phyloP scores from a whole-genome alignment of 2,888 invertebrate species.

The Philereme transversata region DNA sequence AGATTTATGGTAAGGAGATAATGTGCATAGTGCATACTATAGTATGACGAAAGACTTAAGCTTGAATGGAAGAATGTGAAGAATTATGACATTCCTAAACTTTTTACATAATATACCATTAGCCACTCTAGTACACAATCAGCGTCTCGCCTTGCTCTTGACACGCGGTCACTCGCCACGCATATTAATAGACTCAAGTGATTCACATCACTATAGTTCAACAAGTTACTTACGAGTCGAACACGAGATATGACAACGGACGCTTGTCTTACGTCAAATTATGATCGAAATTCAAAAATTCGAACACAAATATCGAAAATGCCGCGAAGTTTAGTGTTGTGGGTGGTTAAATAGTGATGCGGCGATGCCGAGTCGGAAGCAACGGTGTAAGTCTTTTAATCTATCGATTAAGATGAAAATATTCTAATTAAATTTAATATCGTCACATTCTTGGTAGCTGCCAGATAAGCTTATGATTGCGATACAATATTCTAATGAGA shows the following conservation, averaged over 20 bases:
- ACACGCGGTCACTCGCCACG: conserved; percentile 79
- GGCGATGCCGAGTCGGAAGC: conserved; percentile 47
- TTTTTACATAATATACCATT: conserved; percentile 59
- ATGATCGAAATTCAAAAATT: conserved; percentile 40
- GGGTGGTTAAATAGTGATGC: conserved; percentile 49
- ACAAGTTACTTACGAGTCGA: conserved; percentile 64
- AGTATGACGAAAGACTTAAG: conserved; percentile 3
- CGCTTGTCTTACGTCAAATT: conserved; percentile 54
- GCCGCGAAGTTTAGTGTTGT: conserved; percentile 39
- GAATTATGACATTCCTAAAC: conserved; percentile 30
- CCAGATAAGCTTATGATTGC: conserved; percentile 3
- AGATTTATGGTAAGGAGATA: too few species aligned
- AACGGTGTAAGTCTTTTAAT: conserved; percentile 37
- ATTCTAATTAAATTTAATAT: conserved; percentile 22
- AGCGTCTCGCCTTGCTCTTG: conserved; percentile 75
- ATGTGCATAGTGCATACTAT: too few species aligned
- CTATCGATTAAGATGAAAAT: conserved; percentile 24
- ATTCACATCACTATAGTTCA: conserved; percentile 73
- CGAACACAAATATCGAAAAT: conserved; percentile 46
- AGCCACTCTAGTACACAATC: conserved; percentile 51
- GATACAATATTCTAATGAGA: conserved; percentile 12
- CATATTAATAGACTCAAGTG: conserved; percentile 80
- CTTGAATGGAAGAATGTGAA: conserved; percentile 26
- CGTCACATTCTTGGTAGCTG: conserved; percentile 11
- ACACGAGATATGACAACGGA: conserved; percentile 65